phyloP scores from a whole-genome alignment of 2,888 invertebrate species.

The Philopedon plagiatum region DNA sequence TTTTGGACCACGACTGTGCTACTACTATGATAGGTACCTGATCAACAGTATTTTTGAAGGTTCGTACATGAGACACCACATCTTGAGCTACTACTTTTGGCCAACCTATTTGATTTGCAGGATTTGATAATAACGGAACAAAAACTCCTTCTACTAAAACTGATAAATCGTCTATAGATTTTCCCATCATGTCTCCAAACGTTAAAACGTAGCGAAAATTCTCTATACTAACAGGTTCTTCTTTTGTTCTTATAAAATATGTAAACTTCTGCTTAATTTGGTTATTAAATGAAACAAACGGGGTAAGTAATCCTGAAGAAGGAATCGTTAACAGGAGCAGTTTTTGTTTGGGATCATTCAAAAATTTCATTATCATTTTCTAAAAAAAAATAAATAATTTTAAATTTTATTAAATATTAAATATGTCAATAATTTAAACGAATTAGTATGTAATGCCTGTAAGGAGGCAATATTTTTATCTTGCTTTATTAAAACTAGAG shows the following conservation, averaged over 20 bases:
- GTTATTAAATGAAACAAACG: slow-evolving; percentile 75
- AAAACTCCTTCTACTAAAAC: slow-evolving; percentile 80
- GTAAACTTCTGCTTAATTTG: slow-evolving; percentile 77
- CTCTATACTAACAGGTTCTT: slow-evolving; percentile 74
- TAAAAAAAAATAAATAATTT: slow-evolving; percentile 61
- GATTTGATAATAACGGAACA: slow-evolving; percentile 80
- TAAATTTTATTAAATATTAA: neutral
- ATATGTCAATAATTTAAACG: neutral
- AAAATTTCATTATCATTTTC: slow-evolving; percentile 72
- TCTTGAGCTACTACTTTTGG: slow-evolving; percentile 81
- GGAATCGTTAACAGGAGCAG: slow-evolving; percentile 76
- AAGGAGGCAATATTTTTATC: too few relatives aligned
- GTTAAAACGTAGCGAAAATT: slow-evolving; percentile 73
- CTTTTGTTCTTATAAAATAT: slow-evolving; percentile 82
- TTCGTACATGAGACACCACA: slow-evolving; percentile 78
- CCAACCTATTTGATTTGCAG: slow-evolving; percentile 81
- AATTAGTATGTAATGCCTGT: too few relatives aligned
- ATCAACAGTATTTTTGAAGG: slow-evolving; percentile 79
- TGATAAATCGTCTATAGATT: slow-evolving; percentile 47
- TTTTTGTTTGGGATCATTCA: slow-evolving; percentile 68
- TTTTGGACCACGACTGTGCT: too few relatives aligned
- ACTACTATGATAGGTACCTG: too few relatives aligned
- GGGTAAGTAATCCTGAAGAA: slow-evolving; percentile 76
- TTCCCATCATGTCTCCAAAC: slow-evolving; percentile 77
- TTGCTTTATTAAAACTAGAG: too few relatives aligned